Conservation (phyloP, 2,797 vertebrate species). For the Stomatorhinus walkeri region DNA sequence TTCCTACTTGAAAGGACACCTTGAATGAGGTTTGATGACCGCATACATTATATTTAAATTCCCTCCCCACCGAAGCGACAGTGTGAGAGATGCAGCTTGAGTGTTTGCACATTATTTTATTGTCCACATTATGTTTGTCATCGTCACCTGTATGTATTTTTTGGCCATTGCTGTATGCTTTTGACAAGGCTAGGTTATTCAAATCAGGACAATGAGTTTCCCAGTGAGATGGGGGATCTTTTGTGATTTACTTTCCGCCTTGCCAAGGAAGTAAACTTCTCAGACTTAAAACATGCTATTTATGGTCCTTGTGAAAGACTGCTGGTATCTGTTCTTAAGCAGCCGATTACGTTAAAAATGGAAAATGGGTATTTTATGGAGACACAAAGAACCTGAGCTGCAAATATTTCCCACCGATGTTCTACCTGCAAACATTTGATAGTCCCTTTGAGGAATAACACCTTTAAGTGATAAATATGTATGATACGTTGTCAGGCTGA, state of each 20-base stretch:
- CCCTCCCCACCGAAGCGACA: background rate
- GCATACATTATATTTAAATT: background rate
- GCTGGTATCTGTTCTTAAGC: background rate
- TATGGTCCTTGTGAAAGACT: background rate
- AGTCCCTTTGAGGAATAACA: background rate
- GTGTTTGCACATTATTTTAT: background rate
- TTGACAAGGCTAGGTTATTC: background rate
- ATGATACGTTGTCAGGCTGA: background rate
- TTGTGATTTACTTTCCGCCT: background rate
- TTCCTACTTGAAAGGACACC: constrained; percentile 1
- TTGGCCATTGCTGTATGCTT: background rate
- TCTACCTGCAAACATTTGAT: background rate
- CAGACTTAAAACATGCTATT: background rate
- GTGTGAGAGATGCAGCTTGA: background rate
- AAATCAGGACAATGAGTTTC: background rate
- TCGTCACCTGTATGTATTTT: background rate
- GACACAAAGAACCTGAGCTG: background rate
- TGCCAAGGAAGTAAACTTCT: background rate
- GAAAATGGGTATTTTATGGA: background rate
- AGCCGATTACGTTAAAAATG: background rate
- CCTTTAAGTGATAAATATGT: background rate
- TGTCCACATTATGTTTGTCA: background rate
- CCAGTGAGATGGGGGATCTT: background rate
- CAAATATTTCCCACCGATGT: background rate
- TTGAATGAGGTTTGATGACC: background rate